Evolutionary conservation across 2,888 invertebrate species (phyloP).

Genomic region (Synergus gifuensis): DNA sequence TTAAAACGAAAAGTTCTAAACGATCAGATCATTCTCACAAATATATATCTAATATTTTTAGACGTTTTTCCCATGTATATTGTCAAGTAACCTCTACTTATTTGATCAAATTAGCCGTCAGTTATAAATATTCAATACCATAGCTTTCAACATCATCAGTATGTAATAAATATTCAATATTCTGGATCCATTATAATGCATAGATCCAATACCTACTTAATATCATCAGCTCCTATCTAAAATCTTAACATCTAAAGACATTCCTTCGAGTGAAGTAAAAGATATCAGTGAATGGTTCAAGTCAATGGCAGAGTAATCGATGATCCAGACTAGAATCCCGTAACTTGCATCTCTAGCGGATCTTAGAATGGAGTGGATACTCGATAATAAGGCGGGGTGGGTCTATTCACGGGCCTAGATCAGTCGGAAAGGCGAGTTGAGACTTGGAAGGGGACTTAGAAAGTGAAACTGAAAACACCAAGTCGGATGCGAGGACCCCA

Average conservation of each 20-base stretch:
- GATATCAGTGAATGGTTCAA: slow-evolving; percentile 38
- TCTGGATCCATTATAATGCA: too few relatives aligned
- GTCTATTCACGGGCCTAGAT: slow-evolving; percentile 56
- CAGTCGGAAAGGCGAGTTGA: slow-evolving; percentile 46
- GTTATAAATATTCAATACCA: too few relatives aligned
- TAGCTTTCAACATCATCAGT: neutral
- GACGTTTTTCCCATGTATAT: too few relatives aligned
- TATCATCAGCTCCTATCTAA: neutral
- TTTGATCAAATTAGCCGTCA: too few relatives aligned
- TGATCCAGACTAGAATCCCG: slow-evolving; percentile 28
- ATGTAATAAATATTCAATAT: too few relatives aligned
- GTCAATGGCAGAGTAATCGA: slow-evolving; percentile 7
- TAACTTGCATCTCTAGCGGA: slow-evolving; percentile 49
- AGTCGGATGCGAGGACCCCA: slow-evolving; percentile 75
- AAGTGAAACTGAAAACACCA: slow-evolving; percentile 77
- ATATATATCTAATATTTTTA: too few relatives aligned
- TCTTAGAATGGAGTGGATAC: slow-evolving; percentile 56
- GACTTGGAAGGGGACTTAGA: slow-evolving; percentile 70
- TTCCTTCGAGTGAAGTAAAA: slow-evolving; percentile 9
- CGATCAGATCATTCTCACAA: too few relatives aligned
- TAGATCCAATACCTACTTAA: neutral
- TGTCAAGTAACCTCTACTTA: too few relatives aligned
- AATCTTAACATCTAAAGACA: neutral
- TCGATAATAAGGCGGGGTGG: slow-evolving; percentile 61
- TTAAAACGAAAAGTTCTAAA: too few relatives aligned